Evolutionary conservation across 2,888 invertebrate genomes (phyloP), one percentile per base, ranked within the genome.

Genomic region (Pemphredon lugubris): DNA sequence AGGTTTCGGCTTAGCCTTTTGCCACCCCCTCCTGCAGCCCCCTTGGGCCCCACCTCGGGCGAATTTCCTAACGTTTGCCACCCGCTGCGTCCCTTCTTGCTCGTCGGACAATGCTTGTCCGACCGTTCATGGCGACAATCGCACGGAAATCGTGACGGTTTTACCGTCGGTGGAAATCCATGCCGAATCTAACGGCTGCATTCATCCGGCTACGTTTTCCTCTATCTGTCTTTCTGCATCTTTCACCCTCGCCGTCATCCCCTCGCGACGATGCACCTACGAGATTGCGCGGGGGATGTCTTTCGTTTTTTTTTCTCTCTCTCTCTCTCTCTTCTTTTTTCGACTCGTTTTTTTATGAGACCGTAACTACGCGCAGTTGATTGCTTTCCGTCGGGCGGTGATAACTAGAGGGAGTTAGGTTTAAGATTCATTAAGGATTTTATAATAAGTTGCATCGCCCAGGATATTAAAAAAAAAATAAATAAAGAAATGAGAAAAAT

Each of bases 81-180:
- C 86, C 86, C 84, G 86, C 86, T 86, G 86, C 42, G 86, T 77
- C 75, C 78, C 73, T 78, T 66, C 73, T 73, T 75, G 64, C 74
- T 71, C 47, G 54, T 58, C 72, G 84, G 77, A 86, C 86, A 86
- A 86, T 86, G 79, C 81, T 70, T 75, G 75, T 83, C 73, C 76
- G 67, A 75, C 83, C 75, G 81, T 77, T 83, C 77, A 58, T 68
- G 44, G 68, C 76, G 83, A 83, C 84, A 84, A 83, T 83, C 81
- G 81, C 70, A 77, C 70, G 71, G 76, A 78, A 83, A 83, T 84
- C 81, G 78, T 84, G 82, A 83, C 84, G 87, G 86, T 86, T 88
- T 88, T 87, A 87, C 86, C 84, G 82, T 84, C 84, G 80, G 74
- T 77, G 69, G 80, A 86, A 86, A 86, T 84, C 85, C 84, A 78